Evolutionary conservation across 2,113 vertebrate species (phyloP).

Genomic region (Phycodurus eques): DNA sequence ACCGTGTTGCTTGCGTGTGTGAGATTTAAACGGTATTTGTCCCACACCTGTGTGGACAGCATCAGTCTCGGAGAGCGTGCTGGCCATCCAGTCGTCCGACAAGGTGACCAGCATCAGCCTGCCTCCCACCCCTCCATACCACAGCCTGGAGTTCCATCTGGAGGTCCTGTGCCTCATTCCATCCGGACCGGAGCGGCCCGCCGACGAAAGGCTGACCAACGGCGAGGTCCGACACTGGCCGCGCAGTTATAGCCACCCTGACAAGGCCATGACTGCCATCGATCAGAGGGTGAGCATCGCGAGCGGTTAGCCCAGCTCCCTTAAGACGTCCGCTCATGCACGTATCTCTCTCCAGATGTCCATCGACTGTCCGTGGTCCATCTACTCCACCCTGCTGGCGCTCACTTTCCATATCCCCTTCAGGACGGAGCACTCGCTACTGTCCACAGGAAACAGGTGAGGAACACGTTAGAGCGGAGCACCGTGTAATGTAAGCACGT

Average conservation of each 20-base stretch:
- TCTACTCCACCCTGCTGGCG: slow-evolving; percentile 92
- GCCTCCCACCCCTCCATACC: slow-evolving; percentile 85
- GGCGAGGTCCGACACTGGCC: slow-evolving; percentile 77
- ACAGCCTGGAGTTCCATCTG: slow-evolving; percentile 89
- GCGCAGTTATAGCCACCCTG: slow-evolving; percentile 76
- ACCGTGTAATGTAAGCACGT: too few species aligned
- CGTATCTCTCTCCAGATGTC: slow-evolving; percentile 78
- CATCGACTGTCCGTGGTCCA: slow-evolving; percentile 97
- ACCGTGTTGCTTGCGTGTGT: too few species aligned
- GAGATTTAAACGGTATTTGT: too few species aligned
- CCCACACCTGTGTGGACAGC: slow-evolving; percentile 65
- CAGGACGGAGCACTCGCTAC: slow-evolving; percentile 85
- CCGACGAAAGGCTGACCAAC: slow-evolving; percentile 71
- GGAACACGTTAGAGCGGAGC: too few species aligned
- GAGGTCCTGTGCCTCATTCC: slow-evolving; percentile 88
- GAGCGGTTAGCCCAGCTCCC: too few species aligned
- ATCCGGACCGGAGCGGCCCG: slow-evolving; percentile 65
- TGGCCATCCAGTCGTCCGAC: slow-evolving; percentile 88
- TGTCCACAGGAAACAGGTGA: slow-evolving; percentile 89
- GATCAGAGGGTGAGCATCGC: slow-evolving; percentile 82
- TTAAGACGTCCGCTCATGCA: too few species aligned
- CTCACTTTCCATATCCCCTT: slow-evolving; percentile 95
- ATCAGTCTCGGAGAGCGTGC: slow-evolving; percentile 65
- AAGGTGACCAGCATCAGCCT: slow-evolving; percentile 92
- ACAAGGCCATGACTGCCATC: slow-evolving; percentile 80